phyloP scores from a whole-genome alignment of 2,888 invertebrate genomes.

The Apomyelois bistriatella region DNA sequence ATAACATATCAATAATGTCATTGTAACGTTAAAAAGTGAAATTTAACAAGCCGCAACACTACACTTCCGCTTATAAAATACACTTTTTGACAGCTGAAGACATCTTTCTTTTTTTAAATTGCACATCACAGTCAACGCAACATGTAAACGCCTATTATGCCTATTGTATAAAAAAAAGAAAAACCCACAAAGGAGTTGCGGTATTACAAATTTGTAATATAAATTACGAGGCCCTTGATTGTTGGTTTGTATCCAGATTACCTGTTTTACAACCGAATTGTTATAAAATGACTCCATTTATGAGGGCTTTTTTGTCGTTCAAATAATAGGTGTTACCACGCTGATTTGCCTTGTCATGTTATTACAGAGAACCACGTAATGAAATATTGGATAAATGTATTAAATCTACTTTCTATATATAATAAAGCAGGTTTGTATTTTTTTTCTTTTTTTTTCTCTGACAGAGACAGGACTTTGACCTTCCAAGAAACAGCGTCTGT shows the following conservation, averaged over 20 bases:
- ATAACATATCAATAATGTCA: conserved; percentile 57
- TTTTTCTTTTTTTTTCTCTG: conserved; percentile 18
- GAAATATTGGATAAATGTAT: conserved; percentile 56
- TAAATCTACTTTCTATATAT: conserved; percentile 43
- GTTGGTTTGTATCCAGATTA: conserved; percentile 71
- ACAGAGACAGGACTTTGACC: conserved; percentile 24
- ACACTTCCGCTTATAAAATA: conserved; percentile 47
- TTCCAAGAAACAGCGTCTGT: conserved; percentile 32
- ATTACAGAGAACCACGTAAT: conserved; percentile 56
- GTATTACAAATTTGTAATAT: conserved; percentile 70
- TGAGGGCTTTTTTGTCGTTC: conserved; percentile 49
- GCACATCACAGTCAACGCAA: conserved; percentile 50
- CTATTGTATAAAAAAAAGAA: conserved; percentile 48
- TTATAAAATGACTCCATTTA: conserved; percentile 73
- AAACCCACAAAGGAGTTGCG: conserved; percentile 63
- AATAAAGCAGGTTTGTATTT: conserved; percentile 17
- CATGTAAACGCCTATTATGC: conserved; percentile 73
- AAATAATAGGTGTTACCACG: conserved; percentile 69
- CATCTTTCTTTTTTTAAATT: conserved; percentile 59
- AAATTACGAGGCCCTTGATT: conserved; percentile 70
- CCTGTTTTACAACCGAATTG: conserved; percentile 67
- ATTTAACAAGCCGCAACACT: conserved; percentile 54
- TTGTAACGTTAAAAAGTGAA: conserved; percentile 50
- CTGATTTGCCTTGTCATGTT: conserved; percentile 56
- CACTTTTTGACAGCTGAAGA: conserved; percentile 42